phyloP scores from a whole-genome alignment of 2,888 invertebrate species.

The Entomobrya proxima region DNA sequence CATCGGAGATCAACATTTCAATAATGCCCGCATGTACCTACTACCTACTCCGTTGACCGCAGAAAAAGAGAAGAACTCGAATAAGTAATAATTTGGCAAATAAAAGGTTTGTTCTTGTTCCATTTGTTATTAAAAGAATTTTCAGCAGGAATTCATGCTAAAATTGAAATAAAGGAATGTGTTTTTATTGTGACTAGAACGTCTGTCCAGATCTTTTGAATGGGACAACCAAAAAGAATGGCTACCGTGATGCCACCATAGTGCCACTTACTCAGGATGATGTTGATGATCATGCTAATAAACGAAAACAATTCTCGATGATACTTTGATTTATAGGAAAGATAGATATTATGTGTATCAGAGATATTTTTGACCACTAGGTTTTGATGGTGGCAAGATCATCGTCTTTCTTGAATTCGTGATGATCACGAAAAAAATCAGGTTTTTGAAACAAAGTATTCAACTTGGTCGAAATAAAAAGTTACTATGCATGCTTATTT shows the following conservation, averaged over 20 bases:
- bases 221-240: background rate
- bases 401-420: background rate
- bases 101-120: background rate
- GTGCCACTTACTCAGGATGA: background rate
- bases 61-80: background rate
- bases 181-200: no score
- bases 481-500: background rate
- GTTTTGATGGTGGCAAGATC: background rate
- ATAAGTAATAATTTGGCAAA: background rate
- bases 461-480: background rate
- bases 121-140: background rate
- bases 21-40: background rate
- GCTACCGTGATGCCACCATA: background rate
- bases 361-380: background rate
- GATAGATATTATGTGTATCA: slow-evolving; percentile 15
- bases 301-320: background rate
- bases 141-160: background rate
- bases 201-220: background rate
- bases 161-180: background rate
- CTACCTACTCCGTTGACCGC: background rate
- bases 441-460: slow-evolving; percentile 19
- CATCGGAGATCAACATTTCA: background rate
- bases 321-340: slow-evolving; percentile 8
- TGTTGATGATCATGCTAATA: background rate
- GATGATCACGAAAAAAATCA: slow-evolving; percentile 19